phyloP scores from a whole-genome alignment of 2,888 invertebrate species.

The Proisotoma minuta region DNA sequence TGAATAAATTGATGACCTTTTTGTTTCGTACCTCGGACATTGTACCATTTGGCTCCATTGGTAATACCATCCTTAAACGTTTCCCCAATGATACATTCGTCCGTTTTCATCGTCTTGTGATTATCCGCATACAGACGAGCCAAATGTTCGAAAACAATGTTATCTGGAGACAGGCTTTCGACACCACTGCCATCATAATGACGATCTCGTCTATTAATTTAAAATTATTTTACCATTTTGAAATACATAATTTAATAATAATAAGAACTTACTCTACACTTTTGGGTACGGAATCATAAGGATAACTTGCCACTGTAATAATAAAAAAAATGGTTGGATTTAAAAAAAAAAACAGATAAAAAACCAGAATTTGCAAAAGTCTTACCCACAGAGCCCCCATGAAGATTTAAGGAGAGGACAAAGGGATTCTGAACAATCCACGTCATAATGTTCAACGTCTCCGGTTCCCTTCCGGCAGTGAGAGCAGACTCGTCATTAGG shows the following conservation, averaged over 20 bases:
- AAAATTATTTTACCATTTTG: not conserved
- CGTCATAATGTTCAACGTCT: constrained; percentile 79
- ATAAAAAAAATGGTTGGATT: too few relatives aligned
- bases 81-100: constrained; percentile 66
- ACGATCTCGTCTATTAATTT: constrained; percentile 54
- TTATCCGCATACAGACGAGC: constrained; percentile 70
- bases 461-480: constrained; percentile 67
- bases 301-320: constrained; percentile 99
- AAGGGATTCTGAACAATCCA: constrained; percentile 85
- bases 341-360: too few relatives aligned
- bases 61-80: constrained; percentile 74
- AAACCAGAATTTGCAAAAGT: too few relatives aligned
- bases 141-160: constrained; percentile 71
- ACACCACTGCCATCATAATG: constrained; percentile 54
- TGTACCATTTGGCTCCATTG: constrained; percentile 91
- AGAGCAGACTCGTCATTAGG: constrained; percentile 46
- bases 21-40: constrained; percentile 63
- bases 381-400: constrained; percentile 93
- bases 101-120: constrained; percentile 70
- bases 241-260: not conserved
- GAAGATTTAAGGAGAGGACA: constrained; percentile 87
- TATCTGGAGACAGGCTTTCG: constrained; percentile 75
- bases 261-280: constrained; percentile 25
- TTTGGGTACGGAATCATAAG: constrained; percentile 63
- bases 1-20: not conserved